Percentiles rank a stretch among this genome's conserved stretches.
phyloP scores from a whole-genome alignment of 2,888 invertebrate genomes.

The Eurytoma adleriae region DNA sequence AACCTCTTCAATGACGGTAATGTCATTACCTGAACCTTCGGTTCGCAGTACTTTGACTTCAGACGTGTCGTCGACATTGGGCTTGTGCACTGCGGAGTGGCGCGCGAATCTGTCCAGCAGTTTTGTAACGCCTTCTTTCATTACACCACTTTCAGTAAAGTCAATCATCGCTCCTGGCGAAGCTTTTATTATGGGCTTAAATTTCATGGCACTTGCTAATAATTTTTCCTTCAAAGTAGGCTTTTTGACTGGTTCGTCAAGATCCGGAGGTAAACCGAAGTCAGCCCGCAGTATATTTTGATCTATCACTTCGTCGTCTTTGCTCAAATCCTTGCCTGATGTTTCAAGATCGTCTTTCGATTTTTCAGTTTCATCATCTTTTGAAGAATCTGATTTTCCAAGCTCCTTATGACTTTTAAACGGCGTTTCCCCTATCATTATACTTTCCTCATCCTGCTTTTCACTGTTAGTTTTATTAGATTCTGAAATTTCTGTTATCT shows the following conservation, averaged over 20 bases:
- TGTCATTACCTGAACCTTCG: conserved; percentile 62
- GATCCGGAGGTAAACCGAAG: conserved; percentile 56
- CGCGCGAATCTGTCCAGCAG: conserved; percentile 77
- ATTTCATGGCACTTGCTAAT: conserved; percentile 55
- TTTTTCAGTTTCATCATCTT: conserved; percentile 1
- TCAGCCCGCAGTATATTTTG: conserved; percentile 25
- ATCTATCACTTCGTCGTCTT: conserved; percentile 39
- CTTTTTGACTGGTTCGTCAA: conserved; percentile 35
- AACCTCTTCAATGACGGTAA: conserved; percentile 58
- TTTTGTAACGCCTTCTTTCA: conserved; percentile 46
- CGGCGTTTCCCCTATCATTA: conserved; percentile 36
- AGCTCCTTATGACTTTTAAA: conserved; percentile 19
- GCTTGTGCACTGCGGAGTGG: conserved; percentile 80
- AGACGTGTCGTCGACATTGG: conserved; percentile 75
- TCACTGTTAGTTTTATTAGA: neutral
- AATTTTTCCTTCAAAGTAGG: conserved; percentile 63
- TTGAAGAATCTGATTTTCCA: conserved; percentile 2
- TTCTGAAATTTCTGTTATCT: conserved; percentile 1
- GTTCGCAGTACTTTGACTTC: conserved; percentile 62
- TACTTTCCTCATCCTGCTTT: conserved; percentile 39
- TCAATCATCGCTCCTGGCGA: conserved; percentile 80
- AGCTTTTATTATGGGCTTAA: conserved; percentile 78
- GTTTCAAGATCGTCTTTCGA: conserved; percentile 22
- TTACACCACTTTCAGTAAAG: conserved; percentile 74
- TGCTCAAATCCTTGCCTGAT: neutral